phyloP scores from a whole-genome alignment of 2,113 vertebrate genomes.

The Siniperca chuatsi region DNA sequence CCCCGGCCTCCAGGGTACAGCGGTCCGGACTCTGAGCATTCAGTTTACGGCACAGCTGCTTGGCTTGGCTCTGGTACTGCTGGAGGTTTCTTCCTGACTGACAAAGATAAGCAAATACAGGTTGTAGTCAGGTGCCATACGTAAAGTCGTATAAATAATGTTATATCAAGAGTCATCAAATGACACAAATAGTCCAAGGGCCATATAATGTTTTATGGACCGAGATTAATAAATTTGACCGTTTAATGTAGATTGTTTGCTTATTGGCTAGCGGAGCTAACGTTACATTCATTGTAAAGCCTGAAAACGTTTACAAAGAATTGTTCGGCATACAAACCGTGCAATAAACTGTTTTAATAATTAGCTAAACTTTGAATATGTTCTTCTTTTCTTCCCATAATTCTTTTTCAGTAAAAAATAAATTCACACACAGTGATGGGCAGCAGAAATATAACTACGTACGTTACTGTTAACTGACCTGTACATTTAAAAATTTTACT shows the following conservation, averaged over 20 bases:
- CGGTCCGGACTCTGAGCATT: slow-evolving; percentile 95
- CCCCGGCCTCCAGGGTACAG: slow-evolving; percentile 93
- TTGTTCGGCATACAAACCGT: background rate
- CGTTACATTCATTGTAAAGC: background rate
- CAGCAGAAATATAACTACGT: background rate
- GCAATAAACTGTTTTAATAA: no score
- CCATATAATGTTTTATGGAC: background rate
- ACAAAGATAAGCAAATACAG: background rate
- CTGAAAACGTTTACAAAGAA: background rate
- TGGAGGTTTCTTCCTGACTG: slow-evolving; percentile 95
- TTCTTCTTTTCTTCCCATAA: background rate
- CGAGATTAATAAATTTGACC: background rate
- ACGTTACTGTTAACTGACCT: background rate
- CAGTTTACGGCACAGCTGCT: slow-evolving; percentile 94
- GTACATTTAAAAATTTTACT: background rate
- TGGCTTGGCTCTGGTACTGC: slow-evolving; percentile 97
- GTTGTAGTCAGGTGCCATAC: background rate
- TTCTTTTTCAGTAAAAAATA: background rate
- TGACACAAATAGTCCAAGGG: background rate
- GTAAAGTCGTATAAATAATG: background rate
- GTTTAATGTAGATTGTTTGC: background rate
- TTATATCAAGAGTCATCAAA: background rate
- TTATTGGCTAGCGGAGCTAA: background rate
- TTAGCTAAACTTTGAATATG: background rate
- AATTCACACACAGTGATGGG: no score